These are phyloP conservation scores for Laodelphax striatellus DNA, from an alignment of 1,140 invertebrate genomes.

Conservation along the genomic window DNA sequence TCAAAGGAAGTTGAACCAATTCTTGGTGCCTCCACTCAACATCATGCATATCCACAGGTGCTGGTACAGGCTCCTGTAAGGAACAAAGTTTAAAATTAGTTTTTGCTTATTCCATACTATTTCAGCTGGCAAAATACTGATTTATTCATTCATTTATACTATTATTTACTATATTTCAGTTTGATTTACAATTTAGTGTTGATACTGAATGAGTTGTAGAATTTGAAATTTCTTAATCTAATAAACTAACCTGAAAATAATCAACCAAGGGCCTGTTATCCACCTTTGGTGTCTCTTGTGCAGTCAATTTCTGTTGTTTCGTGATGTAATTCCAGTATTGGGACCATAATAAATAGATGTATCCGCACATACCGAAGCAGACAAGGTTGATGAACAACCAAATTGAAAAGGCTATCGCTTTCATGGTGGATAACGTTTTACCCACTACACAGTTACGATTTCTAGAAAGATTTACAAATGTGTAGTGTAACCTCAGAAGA, in stretches of 20 bases:
- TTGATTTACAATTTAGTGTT: no score
- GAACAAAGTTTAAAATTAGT: no score
- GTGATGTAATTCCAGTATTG: slow-evolving; percentile 44
- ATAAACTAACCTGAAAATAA: slow-evolving; percentile 22
- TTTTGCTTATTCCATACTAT: no score
- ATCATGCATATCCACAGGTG: slow-evolving; percentile 6
- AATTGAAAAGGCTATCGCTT: slow-evolving; percentile 47
- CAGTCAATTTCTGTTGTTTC: slow-evolving; percentile 11
- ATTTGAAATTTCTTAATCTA: neutral
- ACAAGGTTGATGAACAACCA: slow-evolving; percentile 58
- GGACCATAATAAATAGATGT: slow-evolving; percentile 55
- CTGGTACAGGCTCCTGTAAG: slow-evolving; percentile 4
- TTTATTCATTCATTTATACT: no score
- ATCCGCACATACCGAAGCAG: slow-evolving; percentile 55
- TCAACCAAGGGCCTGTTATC: slow-evolving; percentile 22
- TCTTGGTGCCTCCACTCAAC: slow-evolving; percentile 7
- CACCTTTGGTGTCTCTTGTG: slow-evolving; percentile 13
- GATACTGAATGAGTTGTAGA: no score
- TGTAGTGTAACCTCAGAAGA: no score
- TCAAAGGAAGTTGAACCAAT: slow-evolving; percentile 22
- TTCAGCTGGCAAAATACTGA: no score
- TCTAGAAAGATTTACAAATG: no score
- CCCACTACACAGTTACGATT: no score
- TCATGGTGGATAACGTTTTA: slow-evolving; percentile 32
- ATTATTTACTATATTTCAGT: no score